Base-by-base conservation (phyloP, 2,113 vertebrate species). In the Pituophis catenifer region DNA sequence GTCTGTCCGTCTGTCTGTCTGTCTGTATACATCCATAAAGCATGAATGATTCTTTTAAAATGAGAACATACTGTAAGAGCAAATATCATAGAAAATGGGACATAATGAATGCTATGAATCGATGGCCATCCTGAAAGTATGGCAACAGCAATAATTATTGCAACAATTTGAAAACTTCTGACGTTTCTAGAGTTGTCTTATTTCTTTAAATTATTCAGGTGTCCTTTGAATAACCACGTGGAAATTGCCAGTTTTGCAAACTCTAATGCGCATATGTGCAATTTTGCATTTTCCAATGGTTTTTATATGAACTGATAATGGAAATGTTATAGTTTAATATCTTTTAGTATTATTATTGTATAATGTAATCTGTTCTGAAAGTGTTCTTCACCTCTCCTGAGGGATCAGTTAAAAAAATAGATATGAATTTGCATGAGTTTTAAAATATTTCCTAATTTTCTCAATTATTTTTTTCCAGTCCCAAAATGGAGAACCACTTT, bases 401-500 rank as follows among this genome's bases (percentile, higher is more conserved):
- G 24, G 89, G 91, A 5, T n/a, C 75, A 19, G 8, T 58, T n/a
- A 48, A 26, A 11, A 90, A 6, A 19, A 24, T 53, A 90, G 0
- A 12, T 17, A 89, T 24, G 13, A 2, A 1, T 65, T 93, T 91
- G 38, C n/a, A 86, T 59, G 70, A 11, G n/a, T 93, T 33, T 38
- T 21, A 91, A 52, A 91, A 33, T 88, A 55, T 88, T 94, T 38
- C 26, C 50, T 15, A 62, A 44, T 81, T 55, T 88, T 57, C 33
- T 92, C 50, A 5, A 21, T 58, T 90, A 8, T 91, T 48, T 95
- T 96, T 90, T 50, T 70, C 93, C 94, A 94, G 94, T 91, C 95
- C 95, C 95, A 92, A 92, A 94, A 88, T 92, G 95, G 94, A 93
- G 91, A 93, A 93, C 95, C 94, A 17, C 90, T 94, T 96, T 95